A percentile compares a stretch with the other conserved stretches of the same genome.
These are phyloP conservation scores for Scartelaos histophorus DNA, from an alignment of 2,113 vertebrate species.

Conservation along the genomic window DNA sequence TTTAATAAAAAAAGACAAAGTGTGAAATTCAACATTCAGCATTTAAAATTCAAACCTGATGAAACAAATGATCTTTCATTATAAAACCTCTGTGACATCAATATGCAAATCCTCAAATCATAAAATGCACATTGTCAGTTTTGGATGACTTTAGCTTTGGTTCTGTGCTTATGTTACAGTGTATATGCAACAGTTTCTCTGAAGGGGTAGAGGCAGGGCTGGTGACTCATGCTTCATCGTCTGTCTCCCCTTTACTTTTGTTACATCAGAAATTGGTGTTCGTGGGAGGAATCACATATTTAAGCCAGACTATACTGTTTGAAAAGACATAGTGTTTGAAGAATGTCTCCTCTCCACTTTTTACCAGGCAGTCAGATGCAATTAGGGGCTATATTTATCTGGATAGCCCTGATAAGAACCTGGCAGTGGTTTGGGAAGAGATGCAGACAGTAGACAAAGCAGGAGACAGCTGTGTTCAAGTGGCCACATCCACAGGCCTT, in stretches of 20 bases:
- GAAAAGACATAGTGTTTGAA: constrained; percentile 31
- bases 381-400: constrained; percentile 52
- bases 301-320: constrained; percentile 3
- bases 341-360: neutral
- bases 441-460: constrained; percentile 9
- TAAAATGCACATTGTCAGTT: neutral
- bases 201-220: constrained; percentile 27
- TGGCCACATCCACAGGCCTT: constrained; percentile 21
- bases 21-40: too few relatives aligned
- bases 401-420: constrained; percentile 50
- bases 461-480: constrained; percentile 20
- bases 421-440: neutral
- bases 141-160: constrained; percentile 28
- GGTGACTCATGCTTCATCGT: constrained; percentile 65
- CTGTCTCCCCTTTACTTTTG: constrained; percentile 53
- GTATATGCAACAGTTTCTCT: constrained; percentile 26
- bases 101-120: neutral
- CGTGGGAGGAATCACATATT: constrained; percentile 38
- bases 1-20: too few relatives aligned
- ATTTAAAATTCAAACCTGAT: too few relatives aligned
- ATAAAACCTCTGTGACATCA: neutral
- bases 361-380: constrained; percentile 24
- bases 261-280: constrained; percentile 28
- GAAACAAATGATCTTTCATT: too few relatives aligned
- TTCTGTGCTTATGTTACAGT: constrained; percentile 9